Conservation (phyloP, 1,140 invertebrate species). For the Xylocopa sonorina region DNA sequence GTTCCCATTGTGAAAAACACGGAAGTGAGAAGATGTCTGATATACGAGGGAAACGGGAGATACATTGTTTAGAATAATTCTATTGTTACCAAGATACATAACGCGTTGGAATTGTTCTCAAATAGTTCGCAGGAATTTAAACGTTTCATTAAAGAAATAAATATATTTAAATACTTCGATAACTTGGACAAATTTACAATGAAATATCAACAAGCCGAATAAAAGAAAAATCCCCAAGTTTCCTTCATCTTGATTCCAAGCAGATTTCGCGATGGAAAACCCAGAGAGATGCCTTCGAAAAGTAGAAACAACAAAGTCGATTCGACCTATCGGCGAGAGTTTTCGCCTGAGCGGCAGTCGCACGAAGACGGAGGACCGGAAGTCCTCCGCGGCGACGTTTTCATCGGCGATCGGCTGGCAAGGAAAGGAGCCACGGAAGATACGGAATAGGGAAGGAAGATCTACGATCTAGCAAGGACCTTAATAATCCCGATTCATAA, state of each 20-base stretch:
- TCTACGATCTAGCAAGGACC: slow-evolving; percentile 62
- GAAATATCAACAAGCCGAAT: neutral
- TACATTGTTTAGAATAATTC: slow-evolving; percentile 2
- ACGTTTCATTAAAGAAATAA: neutral
- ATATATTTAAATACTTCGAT: no score
- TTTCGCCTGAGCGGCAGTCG: slow-evolving; percentile 5
- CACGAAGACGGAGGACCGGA: slow-evolving; percentile 50
- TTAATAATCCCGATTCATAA: slow-evolving; percentile 71
- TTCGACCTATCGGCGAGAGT: slow-evolving; percentile 16
- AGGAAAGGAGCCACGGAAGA: neutral
- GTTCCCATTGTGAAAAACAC: slow-evolving; percentile 35
- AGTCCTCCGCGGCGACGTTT: slow-evolving; percentile 49
- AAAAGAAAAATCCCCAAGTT: neutral
- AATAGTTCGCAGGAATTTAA: no score
- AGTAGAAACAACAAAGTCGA: neutral
- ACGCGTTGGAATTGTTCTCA: no score
- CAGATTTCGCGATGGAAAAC: neutral
- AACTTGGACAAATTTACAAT: no score
- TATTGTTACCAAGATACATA: neutral
- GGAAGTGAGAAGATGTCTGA: slow-evolving; percentile 21
- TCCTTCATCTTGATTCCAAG: neutral
- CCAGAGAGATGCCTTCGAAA: neutral
- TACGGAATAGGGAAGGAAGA: slow-evolving; percentile 42
- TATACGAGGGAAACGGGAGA: neutral
- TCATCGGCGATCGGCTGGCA: slow-evolving; percentile 44